Evolutionary conservation across 2,888 invertebrate genomes (phyloP), one percentile per base, ranked within the genome.

Genomic region (Raillietiella orientalis): DNA sequence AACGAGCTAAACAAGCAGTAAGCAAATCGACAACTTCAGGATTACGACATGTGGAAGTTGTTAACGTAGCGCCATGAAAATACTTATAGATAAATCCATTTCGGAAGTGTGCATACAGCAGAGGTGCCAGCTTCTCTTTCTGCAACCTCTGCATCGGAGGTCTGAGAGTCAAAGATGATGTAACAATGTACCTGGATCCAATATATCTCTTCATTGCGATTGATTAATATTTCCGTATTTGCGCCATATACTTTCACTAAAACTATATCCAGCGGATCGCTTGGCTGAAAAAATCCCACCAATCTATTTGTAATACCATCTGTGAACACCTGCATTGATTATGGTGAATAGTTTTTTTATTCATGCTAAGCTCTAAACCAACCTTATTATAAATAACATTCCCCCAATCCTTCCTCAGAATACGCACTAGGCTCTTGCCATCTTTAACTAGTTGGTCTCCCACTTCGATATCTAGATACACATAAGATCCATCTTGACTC

Each of bases 231-330:
- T 47, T 87, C 84, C 3, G 87, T 84, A 47, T 79, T 79, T 38
- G 69, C 62, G 15, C 90, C 90, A 53, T 84, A 87, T 32, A 90
- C 62, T 37, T 87, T 58, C 14, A 90, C 60, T 28, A 90, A 56
- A 2, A 87, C 58, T 39, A 70, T 64, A 39, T 71, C 63, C 33
- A 50, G 44, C n/a, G 45, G 44, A 30, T 53, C 46, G 19, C 45
- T 47, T 22, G 44, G 47, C 33, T 52, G 44, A 41, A 57, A 59
- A 37, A 70, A 72, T 17, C 72, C 74, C 28, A 84, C 58, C 37
- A 90, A 53, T 47, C 72, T 77, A 50, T 87, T 87, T 24, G 84
- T 79, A 32, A 79, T 72, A 23, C 87, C 87, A 56, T 82, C 74
- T 33, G 77, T 82, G 47, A 87, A 79, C 41, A 66, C 49, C 82